Evolutionary conservation across 1,140 invertebrate genomes (phyloP), one percentile per base, ranked within the genome.

Genomic region (Zaprionus ornatus): DNA sequence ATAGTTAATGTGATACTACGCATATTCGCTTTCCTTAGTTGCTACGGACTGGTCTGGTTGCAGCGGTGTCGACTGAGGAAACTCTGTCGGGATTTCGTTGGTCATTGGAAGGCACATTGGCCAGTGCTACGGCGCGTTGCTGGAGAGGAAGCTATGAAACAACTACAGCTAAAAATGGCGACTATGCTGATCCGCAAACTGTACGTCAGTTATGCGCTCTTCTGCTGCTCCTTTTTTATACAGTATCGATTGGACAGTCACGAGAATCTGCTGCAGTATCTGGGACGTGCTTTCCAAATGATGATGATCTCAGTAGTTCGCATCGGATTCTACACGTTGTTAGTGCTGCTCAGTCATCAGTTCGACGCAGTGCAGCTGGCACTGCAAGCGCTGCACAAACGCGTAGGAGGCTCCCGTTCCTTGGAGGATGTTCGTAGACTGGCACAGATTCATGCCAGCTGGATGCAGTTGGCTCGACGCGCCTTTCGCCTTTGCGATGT

Each of bases 21-120:
- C 9, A 1, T 59, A 0, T 2, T 59, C 1, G 62, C 54, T 2
- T 13, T 79, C 13, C 0, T 76, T 0, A 32, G 68, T 5, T 74
- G 61, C 29, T 80, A 90, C 5, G 61, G 61, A 13, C 45, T 67
- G 15, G 69, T 87, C 10, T 87, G 77, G 77, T n/a, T 80, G n/a
- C 56, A 65, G 1, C 81, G 84, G 1, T 17, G n/a, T 0, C 12
- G 52, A 12, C 66, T 90, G 6, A 45, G 72, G 1, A n/a, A 40
- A 0, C 50, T 90, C 5, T 85, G 56, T n/a, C n/a, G n/a, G n/a
- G n/a, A n/a, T n/a, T 29, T 29, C 29, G 29, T 29, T 29, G 0
- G 29, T 2, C 29, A 29, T 29, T 86, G 80, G 72, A 50, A 7
- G 12, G 29, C 10, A 0, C 60, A 73, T 13, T 37, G 54, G 7